Conservation (phyloP, 2,113 vertebrate species). For the Smithornis capensis region DNA sequence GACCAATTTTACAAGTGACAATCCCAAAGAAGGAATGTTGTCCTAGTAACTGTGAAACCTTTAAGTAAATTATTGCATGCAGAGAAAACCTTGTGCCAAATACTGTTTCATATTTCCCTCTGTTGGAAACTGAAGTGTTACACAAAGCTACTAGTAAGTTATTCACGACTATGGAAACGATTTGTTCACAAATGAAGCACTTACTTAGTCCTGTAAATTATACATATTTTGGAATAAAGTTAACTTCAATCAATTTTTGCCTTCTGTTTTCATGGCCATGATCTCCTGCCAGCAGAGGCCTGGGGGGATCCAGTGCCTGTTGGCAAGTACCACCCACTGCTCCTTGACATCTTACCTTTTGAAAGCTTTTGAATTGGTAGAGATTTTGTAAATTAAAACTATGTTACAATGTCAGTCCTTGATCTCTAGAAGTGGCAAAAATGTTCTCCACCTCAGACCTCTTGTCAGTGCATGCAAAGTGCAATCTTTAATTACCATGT, state of each 20-base stretch:
- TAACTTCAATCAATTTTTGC: slow-evolving; percentile 26
- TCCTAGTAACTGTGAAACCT: slow-evolving; percentile 47
- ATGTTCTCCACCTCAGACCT: neutral
- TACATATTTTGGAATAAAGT: slow-evolving; percentile 61
- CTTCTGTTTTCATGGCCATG: slow-evolving; percentile 34
- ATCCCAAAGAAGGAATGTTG: slow-evolving; percentile 65
- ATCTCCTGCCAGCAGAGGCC: neutral
- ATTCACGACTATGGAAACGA: slow-evolving; percentile 5
- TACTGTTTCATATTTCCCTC: slow-evolving; percentile 29
- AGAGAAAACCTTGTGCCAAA: slow-evolving; percentile 33
- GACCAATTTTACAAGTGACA: slow-evolving; percentile 23
- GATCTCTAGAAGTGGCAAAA: neutral
- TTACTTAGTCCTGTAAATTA: slow-evolving; percentile 54
- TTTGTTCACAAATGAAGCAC: slow-evolving; percentile 55
- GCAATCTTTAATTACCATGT: neutral
- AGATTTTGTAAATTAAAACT: neutral
- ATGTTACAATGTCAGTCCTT: neutral
- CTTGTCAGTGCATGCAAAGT: fast-evolving
- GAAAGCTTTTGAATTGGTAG: neutral
- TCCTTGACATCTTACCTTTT: neutral
- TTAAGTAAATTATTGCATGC: slow-evolving; percentile 54
- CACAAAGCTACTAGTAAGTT: slow-evolving; percentile 40
- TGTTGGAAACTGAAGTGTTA: slow-evolving; percentile 44
- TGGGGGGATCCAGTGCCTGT: neutral
- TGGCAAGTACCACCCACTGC: neutral